Evolutionary conservation across 2,113 vertebrate species (phyloP).

Genomic region (Zootoca vivipara): DNA sequence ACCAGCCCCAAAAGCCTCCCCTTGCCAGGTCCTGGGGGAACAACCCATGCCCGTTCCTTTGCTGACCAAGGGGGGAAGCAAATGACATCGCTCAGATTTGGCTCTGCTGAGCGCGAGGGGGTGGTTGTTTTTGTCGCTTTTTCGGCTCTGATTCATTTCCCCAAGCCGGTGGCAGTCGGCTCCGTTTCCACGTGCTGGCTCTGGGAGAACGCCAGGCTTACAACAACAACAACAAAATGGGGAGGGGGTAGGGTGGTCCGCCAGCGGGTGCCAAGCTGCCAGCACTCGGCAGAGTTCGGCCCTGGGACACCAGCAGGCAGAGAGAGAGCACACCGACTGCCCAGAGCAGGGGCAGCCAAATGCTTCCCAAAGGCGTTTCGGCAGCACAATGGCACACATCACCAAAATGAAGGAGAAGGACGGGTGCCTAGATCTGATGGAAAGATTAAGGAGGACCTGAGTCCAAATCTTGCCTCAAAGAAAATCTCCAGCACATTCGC

Average conservation of each 20-base stretch:
- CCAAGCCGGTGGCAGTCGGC: background rate
- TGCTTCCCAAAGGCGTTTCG: too few relatives aligned
- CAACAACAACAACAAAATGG: background rate
- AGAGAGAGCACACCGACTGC: background rate
- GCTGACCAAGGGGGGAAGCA: accelerated
- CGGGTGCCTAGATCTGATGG: background rate
- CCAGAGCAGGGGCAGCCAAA: background rate
- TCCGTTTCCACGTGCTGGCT: background rate
- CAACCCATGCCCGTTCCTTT: background rate
- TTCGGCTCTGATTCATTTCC: constrained; percentile 27
- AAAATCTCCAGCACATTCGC: too few relatives aligned
- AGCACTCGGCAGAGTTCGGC: background rate
- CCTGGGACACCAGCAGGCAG: too few relatives aligned
- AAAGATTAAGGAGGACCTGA: background rate
- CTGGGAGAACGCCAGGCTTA: constrained; percentile 5
- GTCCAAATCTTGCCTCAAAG: background rate
- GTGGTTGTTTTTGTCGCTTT: constrained; percentile 29
- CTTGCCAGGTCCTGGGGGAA: accelerated
- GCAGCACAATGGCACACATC: too few relatives aligned
- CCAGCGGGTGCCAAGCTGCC: background rate
- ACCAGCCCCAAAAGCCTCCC: too few relatives aligned
- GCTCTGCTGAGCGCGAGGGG: background rate
- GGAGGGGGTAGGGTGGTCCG: background rate
- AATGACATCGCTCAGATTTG: accelerated
- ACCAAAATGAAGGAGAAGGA: too few relatives aligned